phyloP scores from a whole-genome alignment of 2,113 vertebrate species.

The Callopanchax toddi region DNA sequence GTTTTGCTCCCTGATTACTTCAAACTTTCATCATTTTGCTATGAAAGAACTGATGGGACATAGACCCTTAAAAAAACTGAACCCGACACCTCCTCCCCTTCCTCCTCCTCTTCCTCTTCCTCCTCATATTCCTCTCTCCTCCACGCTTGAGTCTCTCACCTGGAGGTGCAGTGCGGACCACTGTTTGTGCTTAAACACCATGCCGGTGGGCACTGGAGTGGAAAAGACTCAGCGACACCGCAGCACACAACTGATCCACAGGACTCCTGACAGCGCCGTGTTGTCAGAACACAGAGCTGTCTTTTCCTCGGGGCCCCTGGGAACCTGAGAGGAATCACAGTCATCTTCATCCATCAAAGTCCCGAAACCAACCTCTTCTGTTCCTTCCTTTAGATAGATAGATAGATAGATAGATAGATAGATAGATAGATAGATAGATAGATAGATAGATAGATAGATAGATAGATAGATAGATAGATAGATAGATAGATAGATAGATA shows the following conservation, averaged over 20 bases:
- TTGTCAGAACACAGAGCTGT: constrained; percentile 81
- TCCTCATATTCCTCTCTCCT: constrained; percentile 26
- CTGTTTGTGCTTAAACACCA: constrained; percentile 73
- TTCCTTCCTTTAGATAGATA: constrained; percentile 13
- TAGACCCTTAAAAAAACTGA: too few species aligned
- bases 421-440: constrained; percentile 29
- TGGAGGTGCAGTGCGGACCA: constrained; percentile 64
- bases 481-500: constrained; percentile 21
- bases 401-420: constrained; percentile 20
- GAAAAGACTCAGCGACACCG: constrained; percentile 61
- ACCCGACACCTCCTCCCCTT: constrained; percentile 1
- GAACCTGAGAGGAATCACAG: constrained; percentile 79
- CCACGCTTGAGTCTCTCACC: constrained; percentile 69
- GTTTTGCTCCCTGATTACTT: too few species aligned
- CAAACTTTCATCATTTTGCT: too few species aligned
- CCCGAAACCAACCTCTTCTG: constrained; percentile 36
- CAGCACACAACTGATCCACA: constrained; percentile 16
- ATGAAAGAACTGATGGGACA: too few species aligned
- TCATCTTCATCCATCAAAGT: constrained; percentile 72
- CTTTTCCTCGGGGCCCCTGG: constrained; percentile 76
- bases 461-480: constrained; percentile 22
- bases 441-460: constrained; percentile 23
- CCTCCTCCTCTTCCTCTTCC: constrained; percentile 6
- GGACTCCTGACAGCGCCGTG: constrained; percentile 64
- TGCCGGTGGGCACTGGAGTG: constrained; percentile 71